Evolutionary conservation across 1,140 invertebrate genomes (phyloP), one percentile per base, ranked within the genome.

Genomic region (Drosophila kikkawai): DNA sequence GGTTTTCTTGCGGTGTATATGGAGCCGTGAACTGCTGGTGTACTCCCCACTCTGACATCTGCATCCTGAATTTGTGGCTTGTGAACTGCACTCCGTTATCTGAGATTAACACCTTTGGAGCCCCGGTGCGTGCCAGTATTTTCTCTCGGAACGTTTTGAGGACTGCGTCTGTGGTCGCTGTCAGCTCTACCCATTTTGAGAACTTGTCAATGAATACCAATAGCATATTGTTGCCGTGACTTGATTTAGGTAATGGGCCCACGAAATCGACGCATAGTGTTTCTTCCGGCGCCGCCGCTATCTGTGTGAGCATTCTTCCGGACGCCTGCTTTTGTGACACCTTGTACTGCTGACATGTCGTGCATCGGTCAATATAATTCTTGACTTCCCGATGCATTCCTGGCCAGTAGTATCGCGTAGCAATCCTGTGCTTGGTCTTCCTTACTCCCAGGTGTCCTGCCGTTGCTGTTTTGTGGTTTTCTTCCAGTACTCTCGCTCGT

Each of bases 171-270:
- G n/a, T n/a, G n/a, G n/a, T n/a, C n/a, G n/a, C n/a, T n/a, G n/a
- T n/a, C n/a, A n/a, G n/a, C n/a, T 44, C 26, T 12, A 58, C 15
- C 41, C n/a, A 45, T 11, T 45, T 59, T 1, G 26, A 41, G 11
- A 59, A 59, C 1, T 9, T 59, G 12, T 59, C 57, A 5, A 59
- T 13, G 7, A 45, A 45, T 2, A 58, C 56, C 1, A 59, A 12
- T 1, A 59, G n/a, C 57, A 59, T 42, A 1, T 39, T 44, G 7
- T 45, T 44, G 0, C 29, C 57, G 7, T 59, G 41, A 3, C 26
- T 59, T 8, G 29, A 45, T 32, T 41, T 29, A 4, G 57, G 57
- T 3, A 59, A 17, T 2, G 57, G 39, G 6, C 39, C 57, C 1
- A 59, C n/a, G 12, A 44, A 17, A 29, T 42, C 13, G 1, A 19